Percentiles rank a stretch among this genome's conserved stretches.
phyloP scores from a whole-genome alignment of 2,888 invertebrate genomes.

The Tanytarsus gracilentus region DNA sequence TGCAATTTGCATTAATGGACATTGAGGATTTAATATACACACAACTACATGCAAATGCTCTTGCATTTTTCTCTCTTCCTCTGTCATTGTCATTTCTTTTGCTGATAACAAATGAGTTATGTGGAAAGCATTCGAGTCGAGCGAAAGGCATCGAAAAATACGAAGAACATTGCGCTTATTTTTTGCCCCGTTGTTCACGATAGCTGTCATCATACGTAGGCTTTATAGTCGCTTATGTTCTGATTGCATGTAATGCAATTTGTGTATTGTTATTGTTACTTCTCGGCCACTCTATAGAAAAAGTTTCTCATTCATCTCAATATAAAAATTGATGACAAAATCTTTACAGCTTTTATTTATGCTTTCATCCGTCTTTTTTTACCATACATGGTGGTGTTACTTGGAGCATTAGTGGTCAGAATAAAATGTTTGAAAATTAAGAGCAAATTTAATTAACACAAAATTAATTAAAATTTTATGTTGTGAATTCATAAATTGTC shows the following conservation, averaged over 20 bases:
- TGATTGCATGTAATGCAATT: slow-evolving; percentile 12
- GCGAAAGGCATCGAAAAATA: not conserved
- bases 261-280: slow-evolving; percentile 15
- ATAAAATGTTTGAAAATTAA: no score
- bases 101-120: slow-evolving; percentile 5
- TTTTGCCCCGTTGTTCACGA: no score
- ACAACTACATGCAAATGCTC: no score
- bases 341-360: no score
- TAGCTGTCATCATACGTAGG: not conserved
- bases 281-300: not conserved
- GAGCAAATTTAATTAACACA: no score
- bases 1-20: slow-evolving; percentile 23
- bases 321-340: slow-evolving; percentile 15
- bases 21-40: no score
- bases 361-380: no score
- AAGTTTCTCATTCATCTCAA: slow-evolving; percentile 7
- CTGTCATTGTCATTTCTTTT: not conserved
- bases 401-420: no score
- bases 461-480: no score
- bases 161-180: slow-evolving; percentile 1
- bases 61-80: slow-evolving; percentile 7
- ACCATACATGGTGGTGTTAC: no score
- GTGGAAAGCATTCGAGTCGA: not conserved
- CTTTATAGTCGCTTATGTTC: not conserved
- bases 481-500: no score